These are phyloP conservation scores for Aurelia aurita DNA, from an alignment of 30 jellyfish, hydroid and myxozoan genomes.

Conservation along the genomic window DNA sequence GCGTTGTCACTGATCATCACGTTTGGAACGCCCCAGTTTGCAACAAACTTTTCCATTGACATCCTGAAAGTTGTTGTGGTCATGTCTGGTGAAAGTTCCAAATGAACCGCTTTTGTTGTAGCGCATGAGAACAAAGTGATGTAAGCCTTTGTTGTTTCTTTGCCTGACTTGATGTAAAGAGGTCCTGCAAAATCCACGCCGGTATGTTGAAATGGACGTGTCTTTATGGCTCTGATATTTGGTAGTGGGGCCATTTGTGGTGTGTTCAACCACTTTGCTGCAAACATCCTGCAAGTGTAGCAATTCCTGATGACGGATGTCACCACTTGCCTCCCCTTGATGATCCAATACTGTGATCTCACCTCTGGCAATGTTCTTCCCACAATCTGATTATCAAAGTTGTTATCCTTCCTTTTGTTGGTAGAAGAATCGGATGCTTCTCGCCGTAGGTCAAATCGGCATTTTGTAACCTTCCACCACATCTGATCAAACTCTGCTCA, in stretches of 20 bases:
- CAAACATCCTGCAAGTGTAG: not conserved
- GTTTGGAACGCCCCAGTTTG: slow-evolving; percentile 27
- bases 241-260: slow-evolving; percentile 15
- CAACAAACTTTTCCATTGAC: slow-evolving; percentile 18
- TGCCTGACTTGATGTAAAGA: not conserved
- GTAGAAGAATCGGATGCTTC: slow-evolving; percentile 3
- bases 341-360: not conserved
- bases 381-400: not conserved
- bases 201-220: slow-evolving; percentile 34
- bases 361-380: slow-evolving; percentile 12
- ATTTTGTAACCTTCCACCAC: slow-evolving; percentile 1
- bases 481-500: not conserved
- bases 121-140: not conserved
- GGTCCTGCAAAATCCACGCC: slow-evolving; percentile 47
- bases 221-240: not conserved
- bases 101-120: slow-evolving; percentile 14
- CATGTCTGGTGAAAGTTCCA: slow-evolving; percentile 7
- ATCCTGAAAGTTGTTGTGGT: not conserved
- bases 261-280: not conserved
- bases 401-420: not conserved
- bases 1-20: slow-evolving; percentile 37
- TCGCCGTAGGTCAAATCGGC: not conserved
- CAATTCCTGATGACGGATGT: not conserved
- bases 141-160: not conserved
- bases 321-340: not conserved